Evolutionary conservation across 2,113 vertebrate species (phyloP).

Genomic region (Reinhardtius hippoglossoides): DNA sequence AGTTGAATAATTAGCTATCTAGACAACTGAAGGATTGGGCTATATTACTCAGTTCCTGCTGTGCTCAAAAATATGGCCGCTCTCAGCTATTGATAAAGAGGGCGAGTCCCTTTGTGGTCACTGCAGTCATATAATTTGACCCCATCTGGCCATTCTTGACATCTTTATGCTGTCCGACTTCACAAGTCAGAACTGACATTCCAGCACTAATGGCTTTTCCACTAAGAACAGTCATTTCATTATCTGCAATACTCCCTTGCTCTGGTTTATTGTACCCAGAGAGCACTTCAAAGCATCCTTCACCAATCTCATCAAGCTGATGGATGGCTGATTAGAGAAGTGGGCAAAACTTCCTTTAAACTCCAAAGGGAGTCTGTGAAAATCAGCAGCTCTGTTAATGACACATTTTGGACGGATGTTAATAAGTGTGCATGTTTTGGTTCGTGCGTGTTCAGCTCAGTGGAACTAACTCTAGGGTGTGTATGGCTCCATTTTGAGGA

Average conservation of each 20-base stretch:
- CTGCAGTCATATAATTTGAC: slow-evolving; percentile 31
- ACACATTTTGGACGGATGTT: slow-evolving; percentile 7
- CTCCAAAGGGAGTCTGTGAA: slow-evolving; percentile 16
- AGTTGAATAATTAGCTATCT: background rate
- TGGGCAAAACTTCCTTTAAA: slow-evolving; percentile 23
- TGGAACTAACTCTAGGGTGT: background rate
- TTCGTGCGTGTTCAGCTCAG: slow-evolving; percentile 1
- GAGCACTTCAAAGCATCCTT: slow-evolving; percentile 63
- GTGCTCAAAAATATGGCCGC: slow-evolving; percentile 12
- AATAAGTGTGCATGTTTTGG: slow-evolving; percentile 8
- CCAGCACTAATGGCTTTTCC: slow-evolving; percentile 50
- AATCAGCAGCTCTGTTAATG: slow-evolving; percentile 20
- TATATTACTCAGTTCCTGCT: background rate
- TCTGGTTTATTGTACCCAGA: slow-evolving; percentile 47
- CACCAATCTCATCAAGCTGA: slow-evolving; percentile 50
- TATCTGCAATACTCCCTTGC: slow-evolving; percentile 56
- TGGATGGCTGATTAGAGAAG: slow-evolving; percentile 53
- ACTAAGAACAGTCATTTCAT: slow-evolving; percentile 68
- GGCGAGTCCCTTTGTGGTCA: background rate
- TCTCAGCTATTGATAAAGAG: background rate
- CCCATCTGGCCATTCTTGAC: slow-evolving; percentile 17
- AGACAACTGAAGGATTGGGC: background rate
- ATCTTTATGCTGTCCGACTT: slow-evolving; percentile 52
- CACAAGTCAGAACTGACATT: slow-evolving; percentile 56
- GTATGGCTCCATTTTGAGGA: slow-evolving; percentile 7